Conservation (phyloP, 2,888 invertebrate genomes). For the Stenolophus ochropezus region DNA sequence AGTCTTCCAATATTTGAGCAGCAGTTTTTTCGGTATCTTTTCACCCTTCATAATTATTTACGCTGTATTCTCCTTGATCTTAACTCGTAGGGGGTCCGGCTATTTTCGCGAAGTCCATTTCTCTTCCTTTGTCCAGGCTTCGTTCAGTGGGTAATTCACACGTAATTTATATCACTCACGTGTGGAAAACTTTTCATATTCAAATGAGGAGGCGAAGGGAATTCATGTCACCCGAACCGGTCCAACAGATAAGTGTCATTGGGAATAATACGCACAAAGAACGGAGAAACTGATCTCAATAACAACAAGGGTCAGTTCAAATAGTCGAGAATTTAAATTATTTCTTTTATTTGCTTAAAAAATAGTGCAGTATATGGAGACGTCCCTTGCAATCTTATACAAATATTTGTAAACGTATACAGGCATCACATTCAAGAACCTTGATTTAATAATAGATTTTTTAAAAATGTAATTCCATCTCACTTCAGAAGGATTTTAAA, state of each 20-base stretch:
- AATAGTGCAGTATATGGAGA: no score
- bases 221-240: slow-evolving; percentile 17
- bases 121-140: slow-evolving; percentile 24
- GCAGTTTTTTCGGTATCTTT: neutral
- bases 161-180: slow-evolving; percentile 55
- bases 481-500: no score
- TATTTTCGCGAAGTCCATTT: slow-evolving; percentile 19
- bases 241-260: slow-evolving; percentile 14
- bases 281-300: neutral
- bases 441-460: no score
- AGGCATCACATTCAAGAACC: no score
- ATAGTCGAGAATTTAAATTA: neutral
- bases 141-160: slow-evolving; percentile 50
- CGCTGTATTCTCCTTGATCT: neutral
- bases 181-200: slow-evolving; percentile 40
- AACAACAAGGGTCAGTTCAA: neutral
- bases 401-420: no score
- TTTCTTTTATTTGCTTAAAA: no score
- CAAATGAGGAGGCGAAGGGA: slow-evolving; percentile 1
- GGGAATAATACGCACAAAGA: neutral
- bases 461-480: no score
- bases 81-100: neutral
- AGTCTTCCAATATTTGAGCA: neutral
- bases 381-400: no score
- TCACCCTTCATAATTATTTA: neutral